Evolutionary conservation across 2,888 invertebrate species (phyloP), one percentile per base, ranked within the genome.

Genomic region (Cantharis rufa): DNA sequence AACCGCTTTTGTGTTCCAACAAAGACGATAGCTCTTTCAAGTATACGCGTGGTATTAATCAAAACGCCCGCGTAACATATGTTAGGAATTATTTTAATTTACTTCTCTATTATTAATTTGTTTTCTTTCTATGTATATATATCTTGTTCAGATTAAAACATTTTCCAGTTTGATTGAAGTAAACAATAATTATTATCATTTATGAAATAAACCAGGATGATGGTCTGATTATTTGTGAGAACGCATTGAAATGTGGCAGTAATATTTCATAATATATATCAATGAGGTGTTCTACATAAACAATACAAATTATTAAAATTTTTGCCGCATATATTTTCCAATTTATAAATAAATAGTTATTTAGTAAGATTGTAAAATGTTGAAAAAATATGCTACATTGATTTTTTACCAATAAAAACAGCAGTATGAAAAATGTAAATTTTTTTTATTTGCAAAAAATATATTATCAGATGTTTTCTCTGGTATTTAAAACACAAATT

Each of bases 21-120:
- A 78, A 78, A 78, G 78, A 70, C 15, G 63, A 68, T 69, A 69
- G 66, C 75, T 75, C 74, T 74, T 77, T 75, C 71, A 72, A 71
- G 72, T 70, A 69, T 69, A 71, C 78, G 78, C 75, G 48, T 70
- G 28, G 62, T 63, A 78, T 78, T 75, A 75, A 78, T 78, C 78
- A 78, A 75, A 78, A 75, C 75, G 75, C 75, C 66, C 66, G 75
- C 75, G 71, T 75, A 75, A 78, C 78, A 72, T 75, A 72, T 72
- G 71, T 72, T 72, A 62, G 64, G 61, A 27, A 74, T 77, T 75
- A 70, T 48, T 72, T 74, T 68, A 18, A 70, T 73, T 27, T 75
- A 32, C 73, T 69, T 70, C 32, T 63, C 32, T 63, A 70, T 76
- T 76, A 76, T 75, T 78, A 78, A 78, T 75, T 75, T 63, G 32